Evolutionary conservation across 2,113 vertebrate species (phyloP).

Genomic region (Heterocephalus glaber): DNA sequence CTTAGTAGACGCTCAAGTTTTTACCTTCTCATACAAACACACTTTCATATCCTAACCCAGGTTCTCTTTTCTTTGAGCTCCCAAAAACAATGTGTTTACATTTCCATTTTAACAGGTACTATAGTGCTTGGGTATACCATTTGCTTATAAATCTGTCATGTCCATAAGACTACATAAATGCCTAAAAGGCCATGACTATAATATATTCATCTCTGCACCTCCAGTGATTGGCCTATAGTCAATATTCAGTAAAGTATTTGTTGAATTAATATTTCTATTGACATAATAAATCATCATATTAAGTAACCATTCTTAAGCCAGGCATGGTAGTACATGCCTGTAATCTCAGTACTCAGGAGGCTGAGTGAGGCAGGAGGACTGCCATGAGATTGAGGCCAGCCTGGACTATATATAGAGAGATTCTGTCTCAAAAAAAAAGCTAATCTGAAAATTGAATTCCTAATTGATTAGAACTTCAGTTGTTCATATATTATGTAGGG

Average conservation of each 20-base stretch:
- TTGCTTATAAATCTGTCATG: neutral
- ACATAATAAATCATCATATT: conserved; percentile 1
- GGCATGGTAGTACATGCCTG: neutral
- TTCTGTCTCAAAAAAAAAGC: neutral
- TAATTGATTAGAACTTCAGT: neutral
- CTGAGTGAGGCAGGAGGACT: neutral
- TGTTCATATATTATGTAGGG: neutral
- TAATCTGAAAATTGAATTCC: neutral
- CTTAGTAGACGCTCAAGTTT: neutral
- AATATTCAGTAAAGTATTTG: neutral
- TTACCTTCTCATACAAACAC: neutral
- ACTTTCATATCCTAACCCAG: neutral
- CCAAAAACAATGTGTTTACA: neutral
- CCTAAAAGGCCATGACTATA: neutral
- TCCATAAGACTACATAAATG: neutral
- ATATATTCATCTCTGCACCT: neutral
- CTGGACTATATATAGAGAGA: neutral
- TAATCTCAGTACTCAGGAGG: neutral
- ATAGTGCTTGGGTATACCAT: neutral
- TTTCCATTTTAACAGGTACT: neutral
- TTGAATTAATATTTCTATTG: neutral
- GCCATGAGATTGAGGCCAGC: neutral
- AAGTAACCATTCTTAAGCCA: neutral
- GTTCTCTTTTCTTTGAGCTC: neutral
- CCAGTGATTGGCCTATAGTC: neutral